Conservation (phyloP, 2,113 vertebrate species). For the Phocoena sinus region DNA sequence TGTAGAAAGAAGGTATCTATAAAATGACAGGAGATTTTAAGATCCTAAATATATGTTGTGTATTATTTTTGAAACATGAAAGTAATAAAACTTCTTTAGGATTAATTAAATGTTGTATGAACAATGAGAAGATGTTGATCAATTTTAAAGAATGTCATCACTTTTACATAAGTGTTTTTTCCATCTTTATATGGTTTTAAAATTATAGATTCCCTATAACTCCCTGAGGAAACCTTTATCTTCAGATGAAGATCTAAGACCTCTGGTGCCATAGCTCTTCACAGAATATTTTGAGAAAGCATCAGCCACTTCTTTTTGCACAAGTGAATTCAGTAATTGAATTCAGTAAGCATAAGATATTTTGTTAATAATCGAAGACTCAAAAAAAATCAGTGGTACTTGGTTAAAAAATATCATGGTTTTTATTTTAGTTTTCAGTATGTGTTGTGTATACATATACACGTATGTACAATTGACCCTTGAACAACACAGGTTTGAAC, state of each 20-base stretch:
- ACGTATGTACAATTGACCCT: neutral
- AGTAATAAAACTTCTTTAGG: neutral
- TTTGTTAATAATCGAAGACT: neutral
- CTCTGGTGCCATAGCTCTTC: neutral
- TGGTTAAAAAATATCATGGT: neutral
- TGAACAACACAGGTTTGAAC: neutral
- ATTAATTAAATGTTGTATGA: slow-evolving; percentile 1
- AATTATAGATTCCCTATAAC: neutral
- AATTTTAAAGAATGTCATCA: neutral
- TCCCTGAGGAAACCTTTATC: neutral
- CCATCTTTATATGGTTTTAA: neutral
- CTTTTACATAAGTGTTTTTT: neutral
- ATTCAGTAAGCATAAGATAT: neutral
- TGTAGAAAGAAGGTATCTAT: neutral
- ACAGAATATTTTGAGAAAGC: neutral
- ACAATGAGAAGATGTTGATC: neutral
- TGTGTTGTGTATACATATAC: neutral
- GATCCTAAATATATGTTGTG: neutral
- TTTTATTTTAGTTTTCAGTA: neutral
- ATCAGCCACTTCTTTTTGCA: neutral
- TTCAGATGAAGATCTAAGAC: neutral
- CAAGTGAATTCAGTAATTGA: neutral
- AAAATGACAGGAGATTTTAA: neutral
- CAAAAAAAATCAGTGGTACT: neutral
- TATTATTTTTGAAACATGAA: neutral